Evolutionary conservation across 2,888 invertebrate genomes (phyloP).

Genomic region (Nemotelus pantherinus): DNA sequence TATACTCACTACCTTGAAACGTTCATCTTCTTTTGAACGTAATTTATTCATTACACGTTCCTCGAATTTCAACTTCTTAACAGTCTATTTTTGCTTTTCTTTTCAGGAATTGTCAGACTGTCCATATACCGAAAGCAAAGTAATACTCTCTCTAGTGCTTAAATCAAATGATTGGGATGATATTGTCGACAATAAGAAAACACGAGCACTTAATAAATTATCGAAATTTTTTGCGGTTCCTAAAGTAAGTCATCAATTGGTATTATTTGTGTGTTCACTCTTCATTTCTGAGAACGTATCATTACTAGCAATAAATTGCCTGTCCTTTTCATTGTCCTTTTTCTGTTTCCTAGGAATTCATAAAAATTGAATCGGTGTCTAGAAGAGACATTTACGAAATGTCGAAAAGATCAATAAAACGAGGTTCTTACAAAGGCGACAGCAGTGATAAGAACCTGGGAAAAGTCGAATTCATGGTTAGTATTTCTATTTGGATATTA

Average conservation of each 20-base stretch:
- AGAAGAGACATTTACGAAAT: conserved; percentile 60
- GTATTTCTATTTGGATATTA: conserved; percentile 23
- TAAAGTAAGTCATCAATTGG: conserved; percentile 56
- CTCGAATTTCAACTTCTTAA: too few species aligned
- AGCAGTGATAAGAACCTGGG: conserved; percentile 57
- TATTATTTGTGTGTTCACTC: background rate
- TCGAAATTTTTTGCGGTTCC: conserved; percentile 65
- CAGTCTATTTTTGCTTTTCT: background rate
- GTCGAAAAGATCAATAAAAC: conserved; percentile 60
- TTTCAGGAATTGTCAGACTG: conserved; percentile 56
- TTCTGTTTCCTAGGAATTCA: conserved; percentile 58
- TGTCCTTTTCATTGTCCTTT: background rate
- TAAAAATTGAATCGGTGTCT: conserved; percentile 60
- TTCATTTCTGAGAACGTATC: background rate
- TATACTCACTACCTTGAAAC: too few species aligned
- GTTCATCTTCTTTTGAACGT: too few species aligned
- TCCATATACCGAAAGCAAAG: conserved; percentile 59
- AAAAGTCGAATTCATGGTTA: conserved; percentile 62
- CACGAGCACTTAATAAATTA: conserved; percentile 61
- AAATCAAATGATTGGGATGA: conserved; percentile 61
- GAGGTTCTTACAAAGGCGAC: conserved; percentile 58
- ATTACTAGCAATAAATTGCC: background rate
- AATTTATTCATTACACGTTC: too few species aligned
- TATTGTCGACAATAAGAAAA: conserved; percentile 59
- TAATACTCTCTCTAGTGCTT: conserved; percentile 62